phyloP scores from a whole-genome alignment of 2,113 vertebrate genomes.

The Carassius carassius region DNA sequence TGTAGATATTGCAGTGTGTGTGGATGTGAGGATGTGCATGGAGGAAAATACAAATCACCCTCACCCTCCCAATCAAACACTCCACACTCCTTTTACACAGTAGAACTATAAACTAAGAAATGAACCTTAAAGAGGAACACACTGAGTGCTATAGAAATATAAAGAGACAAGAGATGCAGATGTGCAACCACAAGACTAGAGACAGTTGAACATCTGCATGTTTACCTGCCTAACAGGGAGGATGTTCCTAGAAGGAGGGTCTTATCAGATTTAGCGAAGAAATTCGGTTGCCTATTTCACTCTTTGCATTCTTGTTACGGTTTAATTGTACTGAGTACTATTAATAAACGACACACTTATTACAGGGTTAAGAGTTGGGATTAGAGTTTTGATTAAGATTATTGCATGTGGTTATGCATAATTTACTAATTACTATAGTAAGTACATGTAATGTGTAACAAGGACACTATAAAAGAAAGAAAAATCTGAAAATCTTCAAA shows the following conservation, averaged over 20 bases:
- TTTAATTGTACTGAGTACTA: background rate
- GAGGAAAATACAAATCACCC: background rate
- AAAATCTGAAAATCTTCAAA: background rate
- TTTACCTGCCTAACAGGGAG: background rate
- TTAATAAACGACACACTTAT: background rate
- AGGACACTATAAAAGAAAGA: background rate
- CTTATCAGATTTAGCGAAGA: background rate
- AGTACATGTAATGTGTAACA: background rate
- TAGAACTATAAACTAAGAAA: background rate
- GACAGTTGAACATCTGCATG: background rate
- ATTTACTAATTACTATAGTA: too few relatives aligned
- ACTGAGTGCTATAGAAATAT: background rate
- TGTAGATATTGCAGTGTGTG: background rate
- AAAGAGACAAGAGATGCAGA: background rate
- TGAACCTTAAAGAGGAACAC: background rate
- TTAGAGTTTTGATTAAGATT: background rate
- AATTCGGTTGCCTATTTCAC: background rate
- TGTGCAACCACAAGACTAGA: conserved; percentile 1
- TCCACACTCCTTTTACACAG: background rate
- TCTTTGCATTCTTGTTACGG: background rate
- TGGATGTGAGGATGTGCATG: background rate
- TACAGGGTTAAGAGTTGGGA: background rate
- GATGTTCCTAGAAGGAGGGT: background rate
- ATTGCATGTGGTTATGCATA: background rate
- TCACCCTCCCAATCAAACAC: background rate